phyloP scores from a whole-genome alignment of 92 coral and sea anemone species.

The Metridium senile region DNA sequence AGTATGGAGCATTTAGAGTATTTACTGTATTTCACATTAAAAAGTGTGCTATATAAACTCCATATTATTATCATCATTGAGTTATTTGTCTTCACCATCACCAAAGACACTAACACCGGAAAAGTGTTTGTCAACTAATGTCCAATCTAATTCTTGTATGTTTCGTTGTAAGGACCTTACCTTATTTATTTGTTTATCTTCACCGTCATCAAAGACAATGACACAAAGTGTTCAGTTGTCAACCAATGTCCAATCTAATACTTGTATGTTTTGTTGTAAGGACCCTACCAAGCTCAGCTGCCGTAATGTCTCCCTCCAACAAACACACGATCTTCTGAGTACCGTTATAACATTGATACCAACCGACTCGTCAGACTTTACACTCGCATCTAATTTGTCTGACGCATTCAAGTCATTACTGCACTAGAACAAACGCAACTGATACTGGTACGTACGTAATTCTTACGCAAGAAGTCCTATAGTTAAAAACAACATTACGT shows the following conservation, averaged over 20 bases:
- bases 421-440: too few species aligned
- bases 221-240: background rate
- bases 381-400: conserved; percentile 70
- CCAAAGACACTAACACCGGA: background rate
- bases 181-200: too few species aligned
- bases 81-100: too few species aligned
- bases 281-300: conserved; percentile 73
- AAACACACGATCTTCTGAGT: conserved; percentile 74
- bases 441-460: too few species aligned
- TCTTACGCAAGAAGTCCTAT: too few species aligned
- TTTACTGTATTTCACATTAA: too few species aligned
- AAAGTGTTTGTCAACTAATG: background rate
- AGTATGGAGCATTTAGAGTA: too few species aligned
- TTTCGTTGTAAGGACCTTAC: conserved; percentile 61
- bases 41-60: too few species aligned
- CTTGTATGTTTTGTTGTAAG: conserved; percentile 36
- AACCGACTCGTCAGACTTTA: conserved; percentile 63
- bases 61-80: too few species aligned
- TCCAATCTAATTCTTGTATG: background rate
- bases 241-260: background rate
- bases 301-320: conserved; percentile 62
- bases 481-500: too few species aligned
- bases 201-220: background rate
- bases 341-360: conserved; percentile 60
- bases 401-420: conserved; percentile 67